A percentile compares a stretch with the other conserved stretches of the same genome.
Evolutionary conservation across 2,797 vertebrate species (phyloP).

Genomic region (Gobionotothen gibberifrons): DNA sequence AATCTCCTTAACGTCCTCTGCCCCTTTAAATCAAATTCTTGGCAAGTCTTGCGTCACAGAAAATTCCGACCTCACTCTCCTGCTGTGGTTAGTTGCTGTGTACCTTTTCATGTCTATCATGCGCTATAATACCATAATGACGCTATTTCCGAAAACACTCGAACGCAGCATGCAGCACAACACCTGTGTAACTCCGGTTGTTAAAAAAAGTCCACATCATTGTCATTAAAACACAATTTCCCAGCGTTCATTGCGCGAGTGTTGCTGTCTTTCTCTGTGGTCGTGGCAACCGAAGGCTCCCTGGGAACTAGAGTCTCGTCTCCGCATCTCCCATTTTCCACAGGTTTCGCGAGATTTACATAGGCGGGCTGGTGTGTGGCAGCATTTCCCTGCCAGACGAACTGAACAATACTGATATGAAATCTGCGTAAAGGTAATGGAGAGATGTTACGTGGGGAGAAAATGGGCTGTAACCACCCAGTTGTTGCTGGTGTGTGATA

Average conservation of each 20-base stretch:
- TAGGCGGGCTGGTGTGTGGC: constrained; percentile 67
- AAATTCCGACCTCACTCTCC: constrained; percentile 13
- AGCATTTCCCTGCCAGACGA: constrained; percentile 76
- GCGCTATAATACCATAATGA: neutral
- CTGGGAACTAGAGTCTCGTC: constrained; percentile 64
- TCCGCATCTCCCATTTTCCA: constrained; percentile 53
- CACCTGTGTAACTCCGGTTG: neutral
- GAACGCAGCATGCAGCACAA: constrained; percentile 6
- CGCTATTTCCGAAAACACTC: neutral
- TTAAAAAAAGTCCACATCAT: neutral
- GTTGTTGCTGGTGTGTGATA: constrained; percentile 28
- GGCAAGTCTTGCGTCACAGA: constrained; percentile 18
- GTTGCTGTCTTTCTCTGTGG: neutral
- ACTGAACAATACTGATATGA: constrained; percentile 80
- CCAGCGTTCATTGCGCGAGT: constrained; percentile 45
- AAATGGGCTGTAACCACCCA: neutral
- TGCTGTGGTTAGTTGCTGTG: neutral
- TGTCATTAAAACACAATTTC: constrained; percentile 48
- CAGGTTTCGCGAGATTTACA: constrained; percentile 79
- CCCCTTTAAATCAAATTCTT: constrained; percentile 32
- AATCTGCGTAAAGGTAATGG: constrained; percentile 84
- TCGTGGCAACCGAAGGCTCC: constrained; percentile 1
- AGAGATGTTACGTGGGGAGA: neutral
- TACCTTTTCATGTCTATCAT: neutral
- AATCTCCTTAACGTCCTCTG: neutral